Evolutionary conservation across 2,888 invertebrate genomes (phyloP).

Genomic region (Microctonus aethiopoides): DNA sequence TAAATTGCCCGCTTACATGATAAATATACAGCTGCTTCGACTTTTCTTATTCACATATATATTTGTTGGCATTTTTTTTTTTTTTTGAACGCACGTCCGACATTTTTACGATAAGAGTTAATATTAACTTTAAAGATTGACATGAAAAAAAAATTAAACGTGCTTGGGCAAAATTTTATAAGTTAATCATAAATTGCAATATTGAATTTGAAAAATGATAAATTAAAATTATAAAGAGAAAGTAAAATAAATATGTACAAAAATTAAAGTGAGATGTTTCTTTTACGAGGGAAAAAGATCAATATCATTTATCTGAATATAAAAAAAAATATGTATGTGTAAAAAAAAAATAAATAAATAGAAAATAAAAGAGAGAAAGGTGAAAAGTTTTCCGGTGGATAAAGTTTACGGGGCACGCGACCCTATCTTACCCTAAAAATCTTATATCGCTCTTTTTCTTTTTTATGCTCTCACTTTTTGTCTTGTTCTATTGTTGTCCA

Average conservation of each 20-base stretch:
- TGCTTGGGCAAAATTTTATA: not conserved
- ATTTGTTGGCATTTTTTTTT: not conserved
- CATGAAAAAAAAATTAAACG: not conserved
- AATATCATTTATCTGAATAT: conserved; percentile 1
- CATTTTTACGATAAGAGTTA: not conserved
- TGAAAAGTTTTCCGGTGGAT: conserved; percentile 16
- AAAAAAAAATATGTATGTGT: conserved; percentile 13
- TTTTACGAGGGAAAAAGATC: conserved; percentile 21
- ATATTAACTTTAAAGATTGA: not conserved
- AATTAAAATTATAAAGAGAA: too few relatives aligned
- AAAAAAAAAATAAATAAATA: conserved; percentile 11
- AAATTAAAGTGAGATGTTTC: conserved; percentile 40
- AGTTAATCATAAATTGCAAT: not conserved
- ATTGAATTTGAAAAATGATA: too few relatives aligned
- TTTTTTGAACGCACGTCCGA: not conserved
- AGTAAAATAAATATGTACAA: not conserved
- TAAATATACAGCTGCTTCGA: conserved; percentile 60
- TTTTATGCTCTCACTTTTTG: not conserved
- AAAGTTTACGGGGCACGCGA: conserved; percentile 28
- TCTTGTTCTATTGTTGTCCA: conserved; percentile 8
- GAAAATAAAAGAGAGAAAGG: conserved; percentile 12
- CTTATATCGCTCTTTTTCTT: not conserved
- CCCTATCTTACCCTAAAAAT: conserved; percentile 26
- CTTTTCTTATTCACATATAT: not conserved
- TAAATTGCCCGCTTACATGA: conserved; percentile 67